A percentile compares a stretch with the other conserved stretches of the same genome.
phyloP scores from a whole-genome alignment of 2,113 vertebrate genomes.

The Leptodactylus fuscus region DNA sequence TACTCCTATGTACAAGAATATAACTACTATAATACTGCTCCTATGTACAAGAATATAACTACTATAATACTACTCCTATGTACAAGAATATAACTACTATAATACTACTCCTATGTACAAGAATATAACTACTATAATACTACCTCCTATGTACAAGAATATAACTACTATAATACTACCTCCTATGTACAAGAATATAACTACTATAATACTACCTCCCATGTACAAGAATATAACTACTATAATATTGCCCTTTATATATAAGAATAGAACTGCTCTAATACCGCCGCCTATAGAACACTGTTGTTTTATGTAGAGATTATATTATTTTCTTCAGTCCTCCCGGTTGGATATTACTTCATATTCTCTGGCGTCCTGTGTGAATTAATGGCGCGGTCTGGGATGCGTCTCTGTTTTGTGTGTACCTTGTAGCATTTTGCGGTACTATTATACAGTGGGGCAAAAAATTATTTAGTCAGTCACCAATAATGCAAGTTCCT shows the following conservation, averaged over 20 bases:
- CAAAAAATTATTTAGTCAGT: too few species aligned
- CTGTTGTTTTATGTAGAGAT: too few species aligned
- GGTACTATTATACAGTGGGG: not conserved
- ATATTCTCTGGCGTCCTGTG: too few species aligned
- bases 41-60: constrained; percentile 6
- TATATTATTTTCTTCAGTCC: too few species aligned
- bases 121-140: not conserved
- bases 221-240: constrained; percentile 3
- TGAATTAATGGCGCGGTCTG: not conserved
- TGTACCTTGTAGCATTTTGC: not conserved
- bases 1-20: not conserved
- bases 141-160: too few species aligned
- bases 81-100: constrained; percentile 10
- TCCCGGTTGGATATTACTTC: too few species aligned
- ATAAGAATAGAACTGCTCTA: not conserved
- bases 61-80: not conserved
- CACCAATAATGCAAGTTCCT: too few species aligned
- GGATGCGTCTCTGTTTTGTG: not conserved
- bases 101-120: not conserved
- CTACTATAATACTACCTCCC: too few species aligned
- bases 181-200: too few species aligned
- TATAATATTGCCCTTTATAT: not conserved
- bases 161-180: too few species aligned
- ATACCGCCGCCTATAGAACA: not conserved
- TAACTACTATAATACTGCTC: not conserved